Conservation (phyloP, 1,140 invertebrate species). For the Caenorhabditis inopinata region DNA sequence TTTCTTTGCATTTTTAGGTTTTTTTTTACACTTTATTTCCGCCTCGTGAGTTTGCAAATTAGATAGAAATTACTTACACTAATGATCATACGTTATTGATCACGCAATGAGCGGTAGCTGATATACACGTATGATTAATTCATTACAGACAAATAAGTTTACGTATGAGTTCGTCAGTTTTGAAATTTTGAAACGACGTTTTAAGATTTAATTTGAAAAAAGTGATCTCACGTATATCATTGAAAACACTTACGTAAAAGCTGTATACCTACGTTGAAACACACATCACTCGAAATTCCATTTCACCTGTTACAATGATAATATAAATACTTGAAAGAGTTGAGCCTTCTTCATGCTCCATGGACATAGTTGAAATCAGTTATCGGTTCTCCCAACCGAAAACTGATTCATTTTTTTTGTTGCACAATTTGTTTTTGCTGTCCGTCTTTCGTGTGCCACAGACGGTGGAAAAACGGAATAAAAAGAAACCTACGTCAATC, state of each 20-base stretch:
- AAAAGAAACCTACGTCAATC: constrained; percentile 30
- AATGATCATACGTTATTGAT: too few species aligned
- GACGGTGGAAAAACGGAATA: neutral
- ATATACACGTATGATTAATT: too few species aligned
- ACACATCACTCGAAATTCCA: neutral
- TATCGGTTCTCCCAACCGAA: constrained; percentile 10
- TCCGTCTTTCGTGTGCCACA: neutral
- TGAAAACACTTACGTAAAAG: too few species aligned
- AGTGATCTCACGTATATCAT: too few species aligned
- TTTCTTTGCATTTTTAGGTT: neutral
- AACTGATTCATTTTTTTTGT: neutral
- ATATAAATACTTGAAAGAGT: neutral
- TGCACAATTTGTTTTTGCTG: neutral
- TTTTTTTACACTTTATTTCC: neutral
- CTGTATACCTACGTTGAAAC: neutral
- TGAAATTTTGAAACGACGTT: too few species aligned
- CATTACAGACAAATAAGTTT: too few species aligned
- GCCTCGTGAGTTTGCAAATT: constrained; percentile 5
- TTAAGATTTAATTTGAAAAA: too few species aligned
- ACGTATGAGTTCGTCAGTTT: too few species aligned
- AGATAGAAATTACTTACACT: neutral
- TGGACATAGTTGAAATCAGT: neutral
- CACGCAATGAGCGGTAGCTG: too few species aligned
- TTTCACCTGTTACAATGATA: constrained; percentile 5
- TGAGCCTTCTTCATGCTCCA: neutral